Evolutionary conservation across 64 coral and sea anemone species (phyloP).

Genomic region (Acropora tenuis): DNA sequence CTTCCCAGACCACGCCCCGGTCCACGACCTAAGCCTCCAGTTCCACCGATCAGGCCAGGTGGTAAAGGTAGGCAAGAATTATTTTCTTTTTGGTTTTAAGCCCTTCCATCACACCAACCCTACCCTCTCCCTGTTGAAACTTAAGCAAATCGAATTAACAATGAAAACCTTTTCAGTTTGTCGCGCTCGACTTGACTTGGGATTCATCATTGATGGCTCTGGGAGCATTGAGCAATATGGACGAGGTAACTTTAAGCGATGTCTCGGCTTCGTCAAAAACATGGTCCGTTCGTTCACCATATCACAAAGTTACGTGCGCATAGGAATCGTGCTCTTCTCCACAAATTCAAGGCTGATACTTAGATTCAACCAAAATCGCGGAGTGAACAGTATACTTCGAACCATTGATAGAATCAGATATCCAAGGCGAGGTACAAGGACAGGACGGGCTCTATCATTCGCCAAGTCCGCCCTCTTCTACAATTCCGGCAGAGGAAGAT

Average conservation of each 20-base stretch:
- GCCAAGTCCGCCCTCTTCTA: slow-evolving; percentile 25
- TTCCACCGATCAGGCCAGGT: slow-evolving; percentile 11
- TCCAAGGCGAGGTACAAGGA: slow-evolving; percentile 71
- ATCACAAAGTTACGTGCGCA: slow-evolving; percentile 39
- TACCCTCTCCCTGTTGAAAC: background rate
- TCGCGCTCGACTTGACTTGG: slow-evolving; percentile 72
- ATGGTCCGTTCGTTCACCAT: slow-evolving; percentile 82
- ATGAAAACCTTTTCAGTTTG: slow-evolving; percentile 62
- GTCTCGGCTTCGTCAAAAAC: slow-evolving; percentile 80
- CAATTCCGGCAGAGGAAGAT: background rate
- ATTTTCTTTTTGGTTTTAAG: background rate
- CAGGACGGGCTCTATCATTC: slow-evolving; percentile 47
- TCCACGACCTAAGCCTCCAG: background rate
- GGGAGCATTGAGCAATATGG: slow-evolving; percentile 82
- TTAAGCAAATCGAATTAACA: background rate
- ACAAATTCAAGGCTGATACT: slow-evolving; percentile 41
- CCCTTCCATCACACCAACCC: background rate
- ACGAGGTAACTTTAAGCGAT: slow-evolving; percentile 85
- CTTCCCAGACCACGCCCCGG: background rate
- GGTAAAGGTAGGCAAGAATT: slow-evolving; percentile 27
- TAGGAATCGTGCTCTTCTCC: slow-evolving; percentile 66
- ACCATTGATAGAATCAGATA: slow-evolving; percentile 63
- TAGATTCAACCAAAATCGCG: slow-evolving; percentile 40
- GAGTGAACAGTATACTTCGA: slow-evolving; percentile 23
- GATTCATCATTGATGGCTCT: slow-evolving; percentile 80